Base-by-base conservation (phyloP, 2,888 invertebrate species). In the Hydriomena furcata region DNA sequence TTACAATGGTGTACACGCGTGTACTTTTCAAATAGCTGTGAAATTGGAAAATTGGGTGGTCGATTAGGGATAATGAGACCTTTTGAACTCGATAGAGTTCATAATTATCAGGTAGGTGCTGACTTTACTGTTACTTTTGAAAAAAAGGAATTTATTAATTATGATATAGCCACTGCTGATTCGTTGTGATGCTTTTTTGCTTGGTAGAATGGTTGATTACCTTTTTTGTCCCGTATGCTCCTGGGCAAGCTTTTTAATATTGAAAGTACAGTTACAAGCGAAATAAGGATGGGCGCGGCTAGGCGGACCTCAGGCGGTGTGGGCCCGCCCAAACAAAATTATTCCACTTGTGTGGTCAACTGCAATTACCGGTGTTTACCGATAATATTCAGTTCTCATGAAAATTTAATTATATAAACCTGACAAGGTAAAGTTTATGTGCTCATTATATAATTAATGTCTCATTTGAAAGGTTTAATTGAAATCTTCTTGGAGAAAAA, bases 311-410 rank as follows among this genome's bases (percentile, higher is more conserved):
- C 65, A 60, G 80, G 82, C 83, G 51, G 60, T 63, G 60, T 54
- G 54, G 61, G 65, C 51, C 68, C 70, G 73, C 73, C 71, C 71
- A 66, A 65, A 71, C 67, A 68, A 61, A 74, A 76, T 69, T 63
- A 66, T 70, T 56, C 82, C 52, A 63, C 79, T 56, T 81, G 83
- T 82, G 82, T 81, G 82, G 83, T 67, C 81, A 68, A 41, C 55
- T 51, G 63, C 68, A 68, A 73, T 70, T 72, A 69, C 64, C 38
- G 45, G 44, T 52, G 53, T 52, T 54, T 54, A 58, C 55, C 47
- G 45, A 54, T 59, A 57, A 51, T 51, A 30, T 50, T 37, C 40
- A 47, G 52, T 31, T 52, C 38, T 25, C 38, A 38, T 35, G 34
- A 52, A 52, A 52, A 17, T 47, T 40, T 52, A 25, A 47, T 44